Evolutionary conservation across 2,888 invertebrate species (phyloP).

Genomic region (Orchestes rusci): DNA sequence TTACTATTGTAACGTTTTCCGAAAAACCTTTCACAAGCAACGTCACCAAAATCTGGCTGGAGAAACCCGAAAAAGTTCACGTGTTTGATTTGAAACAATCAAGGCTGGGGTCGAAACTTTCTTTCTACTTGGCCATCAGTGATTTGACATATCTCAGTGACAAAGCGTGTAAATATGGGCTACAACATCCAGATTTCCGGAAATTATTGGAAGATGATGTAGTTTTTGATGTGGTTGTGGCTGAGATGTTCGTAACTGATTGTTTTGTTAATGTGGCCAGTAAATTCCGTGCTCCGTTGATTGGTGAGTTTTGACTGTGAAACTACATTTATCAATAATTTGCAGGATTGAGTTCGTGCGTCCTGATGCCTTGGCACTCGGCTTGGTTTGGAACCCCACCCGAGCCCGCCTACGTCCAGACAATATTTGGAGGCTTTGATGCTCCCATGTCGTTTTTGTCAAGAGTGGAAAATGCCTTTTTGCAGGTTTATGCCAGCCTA

Average conservation of each 20-base stretch:
- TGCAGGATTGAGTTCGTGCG: constrained; percentile 48
- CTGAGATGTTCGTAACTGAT: constrained; percentile 63
- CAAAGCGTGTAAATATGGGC: too few relatives aligned
- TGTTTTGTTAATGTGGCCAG: constrained; percentile 61
- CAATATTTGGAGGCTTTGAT: constrained; percentile 41
- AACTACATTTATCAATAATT: background rate
- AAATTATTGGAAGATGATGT: constrained; percentile 42
- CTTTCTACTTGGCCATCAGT: too few relatives aligned
- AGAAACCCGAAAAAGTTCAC: too few relatives aligned
- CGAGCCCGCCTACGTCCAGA: constrained; percentile 46
- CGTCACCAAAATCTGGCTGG: too few relatives aligned
- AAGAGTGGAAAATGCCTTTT: constrained; percentile 43
- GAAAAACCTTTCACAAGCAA: too few relatives aligned
- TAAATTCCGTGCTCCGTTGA: constrained; percentile 48
- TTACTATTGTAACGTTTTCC: too few relatives aligned
- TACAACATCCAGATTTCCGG: too few relatives aligned
- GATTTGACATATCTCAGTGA: too few relatives aligned
- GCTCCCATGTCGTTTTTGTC: constrained; percentile 38
- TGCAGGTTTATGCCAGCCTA: constrained; percentile 13
- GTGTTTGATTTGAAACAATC: too few relatives aligned
- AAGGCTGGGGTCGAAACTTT: too few relatives aligned
- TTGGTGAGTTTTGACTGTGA: constrained; percentile 37
- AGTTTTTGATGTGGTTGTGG: constrained; percentile 59
- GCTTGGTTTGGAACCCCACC: constrained; percentile 46
- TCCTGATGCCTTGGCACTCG: constrained; percentile 46